phyloP scores from a whole-genome alignment of 2,888 invertebrate genomes.

The Eupithecia dodoneata region DNA sequence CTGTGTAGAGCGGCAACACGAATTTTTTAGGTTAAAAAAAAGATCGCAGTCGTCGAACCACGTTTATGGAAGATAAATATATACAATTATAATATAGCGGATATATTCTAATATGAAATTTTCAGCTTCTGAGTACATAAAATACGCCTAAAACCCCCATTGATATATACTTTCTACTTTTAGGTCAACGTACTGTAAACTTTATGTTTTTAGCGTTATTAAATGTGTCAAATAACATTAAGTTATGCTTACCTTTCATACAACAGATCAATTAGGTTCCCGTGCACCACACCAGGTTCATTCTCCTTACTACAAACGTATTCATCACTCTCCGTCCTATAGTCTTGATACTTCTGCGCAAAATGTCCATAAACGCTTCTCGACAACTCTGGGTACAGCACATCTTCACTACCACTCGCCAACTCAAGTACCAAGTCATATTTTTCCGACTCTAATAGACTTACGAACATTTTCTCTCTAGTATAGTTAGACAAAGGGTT shows the following conservation, averaged over 20 bases:
- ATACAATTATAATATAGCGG: too few relatives aligned
- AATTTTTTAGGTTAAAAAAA: too few relatives aligned
- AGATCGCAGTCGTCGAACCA: too few relatives aligned
- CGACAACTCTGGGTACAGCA: slow-evolving; percentile 78
- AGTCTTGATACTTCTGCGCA: slow-evolving; percentile 74
- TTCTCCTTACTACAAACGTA: slow-evolving; percentile 59
- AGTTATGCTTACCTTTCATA: slow-evolving; percentile 73
- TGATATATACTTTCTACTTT: too few relatives aligned
- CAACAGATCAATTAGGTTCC: slow-evolving; percentile 84
- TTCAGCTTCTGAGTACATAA: too few relatives aligned
- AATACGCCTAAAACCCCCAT: too few relatives aligned
- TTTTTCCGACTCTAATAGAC: slow-evolving; percentile 86
- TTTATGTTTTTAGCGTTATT: too few relatives aligned
- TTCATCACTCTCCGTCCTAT: slow-evolving; percentile 65
- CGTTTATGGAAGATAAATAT: too few relatives aligned
- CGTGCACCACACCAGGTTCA: slow-evolving; percentile 59
- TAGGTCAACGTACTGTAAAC: too few relatives aligned
- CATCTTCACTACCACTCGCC: slow-evolving; percentile 88
- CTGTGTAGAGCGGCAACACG: too few relatives aligned
- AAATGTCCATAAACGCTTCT: slow-evolving; percentile 77
- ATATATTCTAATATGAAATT: too few relatives aligned
- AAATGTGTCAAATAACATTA: too few relatives aligned
- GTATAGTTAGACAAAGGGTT: slow-evolving; percentile 74
- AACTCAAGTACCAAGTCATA: slow-evolving; percentile 90
- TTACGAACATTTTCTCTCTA: slow-evolving; percentile 85